Evolutionary conservation across 2,113 vertebrate genomes (phyloP), one percentile per base, ranked within the genome.

Genomic region (Tympanuchus pallidicinctus): DNA sequence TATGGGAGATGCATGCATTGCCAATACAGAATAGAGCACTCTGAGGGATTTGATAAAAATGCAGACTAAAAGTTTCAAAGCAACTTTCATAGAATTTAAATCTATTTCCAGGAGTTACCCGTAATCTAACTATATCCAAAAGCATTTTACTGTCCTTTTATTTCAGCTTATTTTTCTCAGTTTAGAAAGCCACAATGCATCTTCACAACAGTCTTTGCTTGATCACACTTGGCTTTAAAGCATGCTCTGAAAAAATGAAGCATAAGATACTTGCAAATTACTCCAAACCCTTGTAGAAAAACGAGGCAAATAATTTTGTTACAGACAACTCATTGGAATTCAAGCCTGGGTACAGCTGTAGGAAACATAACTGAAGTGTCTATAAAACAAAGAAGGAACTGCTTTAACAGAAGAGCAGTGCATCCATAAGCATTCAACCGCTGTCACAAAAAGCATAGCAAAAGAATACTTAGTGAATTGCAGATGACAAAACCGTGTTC

Each of bases 171-270:
- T 48, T 87, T 85, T 95, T 82, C 45, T 66, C 48, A 22, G 72
- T 52, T 85, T 76, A 85, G 69, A 89, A 92, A 88, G 82, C 32
- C 10, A 15, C 32, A 32, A 17, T 59, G 47, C 38, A 64, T 60
- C 86, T 91, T 89, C 75, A 93, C 56, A 80, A 63, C 34, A 50
- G 28, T 77, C 60, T 67, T 73, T 52, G 87, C 87, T 91, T 80
- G 63, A 77, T 71, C 71, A 60, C 64, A 36, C 34, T 56, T 80
- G 56, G 64, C 50, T 89, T 79, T 89, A 82, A 86, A 76, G 63
- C 59, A 61, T 4, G 19, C 20, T 52, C 73, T 30, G 67, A 90
- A 93, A 93, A 92, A 89, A 82, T 8, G 36, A 91, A 91, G 78
- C 42, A 38, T 43, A n/a, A 77, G 56, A 73, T 63, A 60, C 78